phyloP scores from a whole-genome alignment of 1,140 invertebrate genomes.

The Caenorhabditis brenneri region DNA sequence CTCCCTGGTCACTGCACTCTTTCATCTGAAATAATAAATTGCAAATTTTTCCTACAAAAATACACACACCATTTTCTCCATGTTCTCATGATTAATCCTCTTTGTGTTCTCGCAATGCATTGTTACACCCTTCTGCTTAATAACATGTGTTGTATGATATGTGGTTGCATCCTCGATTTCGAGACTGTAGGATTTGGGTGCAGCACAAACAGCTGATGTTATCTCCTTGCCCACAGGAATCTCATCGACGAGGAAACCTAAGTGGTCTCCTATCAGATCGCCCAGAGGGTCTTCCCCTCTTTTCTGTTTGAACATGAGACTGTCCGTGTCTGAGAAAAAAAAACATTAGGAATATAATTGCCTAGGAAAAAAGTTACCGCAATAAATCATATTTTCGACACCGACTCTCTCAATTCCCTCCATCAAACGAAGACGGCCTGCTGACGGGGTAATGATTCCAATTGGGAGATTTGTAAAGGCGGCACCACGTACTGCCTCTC shows the following conservation, averaged over 20 bases:
- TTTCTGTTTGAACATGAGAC: background rate
- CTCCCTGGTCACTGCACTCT: background rate
- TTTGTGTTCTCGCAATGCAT: background rate
- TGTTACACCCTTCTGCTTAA: background rate
- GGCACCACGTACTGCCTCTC: background rate
- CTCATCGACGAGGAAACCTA: background rate
- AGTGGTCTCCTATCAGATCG: background rate
- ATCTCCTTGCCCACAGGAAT: background rate
- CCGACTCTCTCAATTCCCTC: background rate
- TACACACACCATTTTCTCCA: background rate
- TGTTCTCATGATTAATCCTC: background rate
- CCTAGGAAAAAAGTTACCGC: background rate
- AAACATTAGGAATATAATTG: background rate
- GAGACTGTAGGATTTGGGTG: background rate
- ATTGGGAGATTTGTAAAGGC: background rate
- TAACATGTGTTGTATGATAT: background rate
- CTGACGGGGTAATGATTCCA: background rate
- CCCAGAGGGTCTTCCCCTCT: background rate
- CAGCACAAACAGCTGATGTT: background rate
- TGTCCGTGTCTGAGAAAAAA: background rate
- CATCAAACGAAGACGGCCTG: background rate
- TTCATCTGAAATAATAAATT: background rate
- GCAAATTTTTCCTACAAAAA: background rate
- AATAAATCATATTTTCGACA: background rate
- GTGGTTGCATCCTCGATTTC: background rate